Base-by-base conservation (phyloP, 2,113 vertebrate species). In the Shinisaurus crocodilurus region DNA sequence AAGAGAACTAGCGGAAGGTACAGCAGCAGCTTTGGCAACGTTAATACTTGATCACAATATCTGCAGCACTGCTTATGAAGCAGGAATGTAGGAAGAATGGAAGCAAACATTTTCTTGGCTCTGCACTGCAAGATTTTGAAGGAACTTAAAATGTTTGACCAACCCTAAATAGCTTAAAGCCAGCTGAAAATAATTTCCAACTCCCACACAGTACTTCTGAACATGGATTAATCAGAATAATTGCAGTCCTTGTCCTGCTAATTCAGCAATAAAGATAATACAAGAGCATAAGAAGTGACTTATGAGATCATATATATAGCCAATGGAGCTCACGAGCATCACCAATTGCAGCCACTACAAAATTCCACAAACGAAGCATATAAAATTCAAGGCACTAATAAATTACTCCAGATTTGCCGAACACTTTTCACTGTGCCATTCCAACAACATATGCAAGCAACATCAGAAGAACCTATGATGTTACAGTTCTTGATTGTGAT, bases 191-290 rank as follows among this genome's bases (percentile, higher is more conserved):
- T 18, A 81, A 1, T 50, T 69, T 37, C 3, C 16, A 20, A 6
- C 88, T 88, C 40, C 85, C 29, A 5, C 45, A 48, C 0, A 0
- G 10, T 25, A 0, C 67, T 90, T 10, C 0, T 77, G 72, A 15
- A 65, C 20, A 84, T 25, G 45, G 25, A 90, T 29, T 65, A 54
- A 57, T 3, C 40, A 63, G 50, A 74, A 27, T 6, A 6, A 0
- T 85, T 86, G n/a, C 37, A 37, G n/a, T 34, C 74, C 50, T 85
- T 48, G 13, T 20, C 65, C 43, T 70, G 37, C 82, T 40, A 65
- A 40, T 43, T 40, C n/a, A 45, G 40, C 63, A 45, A 69, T 27
- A 34, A 84, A 45, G 37, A 7, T 67, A 43, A 25, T 16, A 69
- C 37, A 84, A 84, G 37, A 45, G 13, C 25, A 69, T 45, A 37